phyloP scores from a whole-genome alignment of 1,140 invertebrate species.

The Lasioglossum baleicum region DNA sequence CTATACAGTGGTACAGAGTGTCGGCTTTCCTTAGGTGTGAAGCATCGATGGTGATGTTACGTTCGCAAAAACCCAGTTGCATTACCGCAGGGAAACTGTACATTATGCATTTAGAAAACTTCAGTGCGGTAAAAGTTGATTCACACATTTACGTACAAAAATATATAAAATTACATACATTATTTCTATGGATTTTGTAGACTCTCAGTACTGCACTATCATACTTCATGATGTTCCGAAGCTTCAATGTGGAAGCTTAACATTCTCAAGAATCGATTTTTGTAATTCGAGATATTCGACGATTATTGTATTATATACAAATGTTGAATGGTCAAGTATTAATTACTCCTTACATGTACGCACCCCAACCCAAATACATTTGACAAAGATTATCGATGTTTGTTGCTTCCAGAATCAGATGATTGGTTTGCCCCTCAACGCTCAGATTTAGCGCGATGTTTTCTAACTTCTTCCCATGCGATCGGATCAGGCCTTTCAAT shows the following conservation, averaged over 20 bases:
- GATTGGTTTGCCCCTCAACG: conserved; percentile 96
- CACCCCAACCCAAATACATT: conserved; percentile 98
- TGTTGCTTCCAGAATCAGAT: conserved; percentile 94
- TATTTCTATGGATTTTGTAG: conserved; percentile 49
- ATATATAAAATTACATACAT: conserved; percentile 24
- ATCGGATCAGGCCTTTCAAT: conserved; percentile 89
- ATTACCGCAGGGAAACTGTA: conserved; percentile 67
- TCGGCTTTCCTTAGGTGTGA: conserved; percentile 49
- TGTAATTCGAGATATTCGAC: conserved; percentile 8
- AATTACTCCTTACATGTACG: conserved; percentile 84
- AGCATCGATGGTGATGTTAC: conserved; percentile 56
- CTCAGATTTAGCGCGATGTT: conserved; percentile 84
- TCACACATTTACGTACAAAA: conserved; percentile 4
- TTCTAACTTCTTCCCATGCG: conserved; percentile 70
- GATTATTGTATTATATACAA: conserved; percentile 7
- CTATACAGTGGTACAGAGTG: conserved; percentile 59
- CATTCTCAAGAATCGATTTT: not conserved
- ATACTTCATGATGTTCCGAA: conserved; percentile 66
- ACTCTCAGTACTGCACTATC: conserved; percentile 64
- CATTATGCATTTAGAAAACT: conserved; percentile 64
- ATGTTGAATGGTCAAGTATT: conserved; percentile 5
- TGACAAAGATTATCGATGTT: conserved; percentile 92
- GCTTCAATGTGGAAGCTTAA: conserved; percentile 42
- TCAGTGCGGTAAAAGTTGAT: conserved; percentile 54
- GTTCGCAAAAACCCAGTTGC: conserved; percentile 60